Conservation (phyloP, 2,113 vertebrate species). For the Synodontis membranacea region DNA sequence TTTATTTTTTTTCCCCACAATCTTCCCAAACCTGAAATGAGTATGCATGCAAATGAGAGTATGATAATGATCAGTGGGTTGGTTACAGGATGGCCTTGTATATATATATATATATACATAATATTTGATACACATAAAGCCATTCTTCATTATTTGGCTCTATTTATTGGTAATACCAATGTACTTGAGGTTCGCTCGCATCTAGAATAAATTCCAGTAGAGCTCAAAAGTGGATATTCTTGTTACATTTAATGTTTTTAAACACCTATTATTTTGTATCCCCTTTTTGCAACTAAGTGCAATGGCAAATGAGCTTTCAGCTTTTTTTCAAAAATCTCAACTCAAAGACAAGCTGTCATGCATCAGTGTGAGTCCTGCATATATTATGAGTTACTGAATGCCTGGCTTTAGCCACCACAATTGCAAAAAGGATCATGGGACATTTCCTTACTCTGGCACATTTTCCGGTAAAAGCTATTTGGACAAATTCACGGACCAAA, state of each 20-base stretch:
- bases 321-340: neutral
- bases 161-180: too few relatives aligned
- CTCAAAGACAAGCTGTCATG: neutral
- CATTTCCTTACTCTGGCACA: constrained; percentile 13
- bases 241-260: neutral
- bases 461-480: constrained; percentile 24
- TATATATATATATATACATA: neutral
- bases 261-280: neutral
- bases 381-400: neutral
- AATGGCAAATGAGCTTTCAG: neutral
- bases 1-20: neutral
- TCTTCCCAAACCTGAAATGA: neutral
- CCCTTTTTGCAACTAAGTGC: neutral
- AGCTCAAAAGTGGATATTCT: neutral
- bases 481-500: constrained; percentile 17
- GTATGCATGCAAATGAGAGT: neutral
- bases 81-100: neutral
- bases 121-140: too few relatives aligned
- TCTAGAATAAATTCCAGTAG: neutral
- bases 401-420: constrained; percentile 9
- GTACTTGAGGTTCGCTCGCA: neutral
- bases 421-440: constrained; percentile 2
- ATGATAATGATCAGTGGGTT: neutral
- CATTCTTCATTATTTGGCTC: too few relatives aligned
- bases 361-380: neutral